A percentile compares a stretch with the other conserved stretches of the same genome.
phyloP scores from a whole-genome alignment of 2,113 vertebrate genomes.

The Vulpes lagopus region DNA sequence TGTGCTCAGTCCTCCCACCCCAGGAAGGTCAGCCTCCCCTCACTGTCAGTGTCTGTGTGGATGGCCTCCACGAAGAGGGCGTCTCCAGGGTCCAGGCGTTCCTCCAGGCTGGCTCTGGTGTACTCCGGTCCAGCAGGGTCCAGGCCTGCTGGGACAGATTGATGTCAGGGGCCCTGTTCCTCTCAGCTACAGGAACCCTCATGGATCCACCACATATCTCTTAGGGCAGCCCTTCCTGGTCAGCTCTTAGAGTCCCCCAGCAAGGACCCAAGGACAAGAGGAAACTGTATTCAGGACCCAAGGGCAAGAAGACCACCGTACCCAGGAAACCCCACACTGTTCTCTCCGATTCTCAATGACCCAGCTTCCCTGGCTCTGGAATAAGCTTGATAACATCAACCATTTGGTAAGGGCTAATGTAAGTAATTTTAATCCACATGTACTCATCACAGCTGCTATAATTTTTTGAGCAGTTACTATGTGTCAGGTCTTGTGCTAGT shows the following conservation, averaged over 20 bases:
- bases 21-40: conserved; percentile 59
- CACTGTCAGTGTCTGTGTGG: conserved; percentile 97
- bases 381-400: neutral
- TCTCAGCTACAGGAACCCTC: neutral
- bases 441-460: neutral
- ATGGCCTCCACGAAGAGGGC: conserved; percentile 97
- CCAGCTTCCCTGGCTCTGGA: neutral
- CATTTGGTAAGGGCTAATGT: neutral
- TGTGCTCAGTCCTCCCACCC: neutral
- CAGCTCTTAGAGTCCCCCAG: neutral
- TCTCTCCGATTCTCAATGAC: neutral
- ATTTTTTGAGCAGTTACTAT: neutral
- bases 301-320: neutral
- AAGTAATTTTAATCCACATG: neutral
- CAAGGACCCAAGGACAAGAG: neutral
- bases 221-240: neutral
- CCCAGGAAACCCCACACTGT: neutral
- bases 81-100: conserved; percentile 94
- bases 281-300: neutral
- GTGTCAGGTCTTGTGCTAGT: neutral
- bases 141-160: conserved; percentile 88
- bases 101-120: conserved; percentile 90
- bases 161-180: neutral
- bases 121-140: conserved; percentile 97
- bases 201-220: neutral